Evolutionary conservation across 2,888 invertebrate species (phyloP), one percentile per base, ranked within the genome.

Genomic region (Drosophila longiperda): DNA sequence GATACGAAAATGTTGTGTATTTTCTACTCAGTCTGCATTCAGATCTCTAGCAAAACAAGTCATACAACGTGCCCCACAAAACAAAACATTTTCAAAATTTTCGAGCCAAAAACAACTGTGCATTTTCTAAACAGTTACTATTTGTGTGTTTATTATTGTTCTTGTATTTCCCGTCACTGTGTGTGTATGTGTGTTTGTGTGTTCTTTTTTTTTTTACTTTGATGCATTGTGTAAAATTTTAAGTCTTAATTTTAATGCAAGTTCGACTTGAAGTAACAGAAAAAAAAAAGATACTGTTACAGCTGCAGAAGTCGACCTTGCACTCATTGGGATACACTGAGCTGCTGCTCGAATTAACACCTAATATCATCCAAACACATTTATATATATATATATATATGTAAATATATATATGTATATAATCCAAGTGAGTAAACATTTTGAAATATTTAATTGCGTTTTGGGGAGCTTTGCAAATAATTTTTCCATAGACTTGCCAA

Each of bases 11-110:
- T 85, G 89, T 90, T 81, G 82, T 87, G 81, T 83, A 77, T 89
- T 91, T 89, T 78, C 88, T 80, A 80, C 72, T 91, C 91, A 91
- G 91, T 91, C 90, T 89, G 83, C 87, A 83, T 90, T 91, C 86
- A 91, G 92, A 91, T 89, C 90, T 89, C 79, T 87, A 85, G 69
- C 85, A 69, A 87, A 82, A 83, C 87, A 80, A 91, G 80, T 85
- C 84, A 80, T 33, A 59, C 26, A 63, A 69, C 75, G 69, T 67
- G 68, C 60, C 62, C 42, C 9, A 57, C 60, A n/a, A n/a, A n/a
- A 33, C 32, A 67, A 7, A 54, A 33, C 32, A 29, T 49, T 48
- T 58, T 59, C 26, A 42, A 66, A 15, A 60, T 45, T 54, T 59
- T 75, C 33, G 29, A 55, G 7, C 26, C 38, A 20, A 61, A 49